phyloP scores from a whole-genome alignment of 2,113 vertebrate species.

The Baryphthengus martii region DNA sequence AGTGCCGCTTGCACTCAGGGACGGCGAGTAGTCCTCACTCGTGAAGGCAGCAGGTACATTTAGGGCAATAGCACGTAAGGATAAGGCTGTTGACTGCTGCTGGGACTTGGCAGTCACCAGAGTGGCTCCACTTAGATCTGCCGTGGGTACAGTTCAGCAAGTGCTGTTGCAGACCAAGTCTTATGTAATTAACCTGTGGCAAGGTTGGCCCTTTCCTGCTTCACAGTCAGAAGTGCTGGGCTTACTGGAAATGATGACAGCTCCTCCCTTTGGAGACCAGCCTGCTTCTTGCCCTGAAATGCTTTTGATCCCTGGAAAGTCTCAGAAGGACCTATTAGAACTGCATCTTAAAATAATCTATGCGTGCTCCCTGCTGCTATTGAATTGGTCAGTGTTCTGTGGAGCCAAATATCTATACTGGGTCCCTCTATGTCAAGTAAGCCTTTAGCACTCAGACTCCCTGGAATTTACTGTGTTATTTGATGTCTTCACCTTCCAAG shows the following conservation, averaged over 20 bases:
- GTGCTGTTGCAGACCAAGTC: neutral
- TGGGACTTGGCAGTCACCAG: neutral
- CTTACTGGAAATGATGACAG: neutral
- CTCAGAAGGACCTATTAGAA: neutral
- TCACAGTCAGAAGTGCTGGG: neutral
- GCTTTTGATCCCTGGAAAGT: neutral
- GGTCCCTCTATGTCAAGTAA: neutral
- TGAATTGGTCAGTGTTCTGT: neutral
- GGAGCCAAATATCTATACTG: neutral
- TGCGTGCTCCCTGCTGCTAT: neutral
- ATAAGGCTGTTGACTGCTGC: neutral
- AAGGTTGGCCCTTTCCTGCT: neutral
- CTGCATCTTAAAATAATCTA: neutral
- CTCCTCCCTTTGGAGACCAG: neutral
- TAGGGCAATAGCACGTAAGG: neutral
- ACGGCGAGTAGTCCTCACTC: neutral
- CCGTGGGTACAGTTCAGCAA: neutral
- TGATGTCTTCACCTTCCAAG: neutral
- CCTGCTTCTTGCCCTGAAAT: neutral
- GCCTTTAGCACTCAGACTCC: neutral
- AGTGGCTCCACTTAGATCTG: neutral
- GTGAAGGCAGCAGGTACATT: neutral
- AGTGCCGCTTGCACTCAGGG: accelerated
- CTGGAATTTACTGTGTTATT: neutral
- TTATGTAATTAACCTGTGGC: neutral